Conservation (phyloP, 2,797 vertebrate species). For the Etheostoma nigrum region DNA sequence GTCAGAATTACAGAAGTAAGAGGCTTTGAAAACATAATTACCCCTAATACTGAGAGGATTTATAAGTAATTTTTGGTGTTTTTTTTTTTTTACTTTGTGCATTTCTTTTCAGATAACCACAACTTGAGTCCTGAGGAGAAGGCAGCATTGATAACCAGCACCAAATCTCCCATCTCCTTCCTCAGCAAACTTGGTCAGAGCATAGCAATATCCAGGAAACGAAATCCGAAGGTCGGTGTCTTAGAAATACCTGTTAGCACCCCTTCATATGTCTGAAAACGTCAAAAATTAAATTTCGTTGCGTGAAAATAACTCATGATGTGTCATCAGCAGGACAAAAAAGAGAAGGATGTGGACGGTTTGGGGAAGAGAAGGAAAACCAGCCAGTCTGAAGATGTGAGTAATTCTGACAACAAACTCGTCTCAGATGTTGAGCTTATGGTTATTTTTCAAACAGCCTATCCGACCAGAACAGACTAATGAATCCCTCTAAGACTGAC, state of each 20-base stretch:
- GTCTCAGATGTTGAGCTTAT: slow-evolving; percentile 19
- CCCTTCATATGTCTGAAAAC: neutral
- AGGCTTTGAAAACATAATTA: slow-evolving; percentile 1
- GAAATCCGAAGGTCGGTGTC: slow-evolving; percentile 92
- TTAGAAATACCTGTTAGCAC: neutral
- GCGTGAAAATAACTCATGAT: slow-evolving; percentile 41
- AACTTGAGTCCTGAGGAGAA: slow-evolving; percentile 94
- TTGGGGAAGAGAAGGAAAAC: slow-evolving; percentile 96
- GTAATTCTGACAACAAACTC: slow-evolving; percentile 58
- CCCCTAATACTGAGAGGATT: slow-evolving; percentile 1
- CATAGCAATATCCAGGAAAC: slow-evolving; percentile 96
- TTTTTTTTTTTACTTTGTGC: neutral
- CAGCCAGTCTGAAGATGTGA: slow-evolving; percentile 96
- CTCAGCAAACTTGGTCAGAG: slow-evolving; percentile 97
- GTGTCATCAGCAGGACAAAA: slow-evolving; percentile 91
- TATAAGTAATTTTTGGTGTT: neutral
- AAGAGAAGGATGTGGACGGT: slow-evolving; percentile 94
- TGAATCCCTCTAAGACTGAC: slow-evolving; percentile 26
- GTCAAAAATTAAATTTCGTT: neutral
- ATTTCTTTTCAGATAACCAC: slow-evolving; percentile 85
- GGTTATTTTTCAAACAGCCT: slow-evolving; percentile 11
- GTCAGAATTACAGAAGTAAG: neutral
- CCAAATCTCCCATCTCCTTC: slow-evolving; percentile 98
- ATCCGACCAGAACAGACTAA: slow-evolving; percentile 20
- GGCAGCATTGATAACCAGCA: slow-evolving; percentile 90